Evolutionary conservation across 2,113 vertebrate species (phyloP).

Genomic region (Eclectus roratus): DNA sequence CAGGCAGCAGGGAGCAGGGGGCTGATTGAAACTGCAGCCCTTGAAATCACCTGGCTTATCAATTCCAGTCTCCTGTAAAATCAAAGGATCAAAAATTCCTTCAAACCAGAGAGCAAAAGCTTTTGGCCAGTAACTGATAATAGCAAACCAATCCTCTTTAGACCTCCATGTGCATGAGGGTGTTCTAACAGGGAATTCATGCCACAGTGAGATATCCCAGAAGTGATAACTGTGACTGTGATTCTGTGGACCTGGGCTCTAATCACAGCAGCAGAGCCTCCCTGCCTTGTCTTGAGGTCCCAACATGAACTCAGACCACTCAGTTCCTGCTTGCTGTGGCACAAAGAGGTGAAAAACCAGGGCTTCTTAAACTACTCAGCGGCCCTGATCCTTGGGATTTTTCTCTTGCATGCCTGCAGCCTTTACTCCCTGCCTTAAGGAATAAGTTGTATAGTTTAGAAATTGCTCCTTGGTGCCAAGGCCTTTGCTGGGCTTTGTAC

Average conservation of each 20-base stretch:
- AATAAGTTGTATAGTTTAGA: not conserved
- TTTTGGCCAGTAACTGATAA: conserved; percentile 28
- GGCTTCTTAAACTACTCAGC: not conserved
- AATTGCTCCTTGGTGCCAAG: not conserved
- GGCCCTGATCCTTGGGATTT: not conserved
- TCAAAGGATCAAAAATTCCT: conserved; percentile 56
- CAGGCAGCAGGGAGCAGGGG: not conserved
- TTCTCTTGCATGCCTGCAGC: not conserved
- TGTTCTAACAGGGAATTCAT: not conserved
- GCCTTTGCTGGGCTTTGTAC: not conserved
- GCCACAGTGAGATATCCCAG: not conserved
- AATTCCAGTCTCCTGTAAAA: conserved; percentile 67
- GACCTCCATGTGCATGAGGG: not conserved
- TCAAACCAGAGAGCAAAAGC: conserved; percentile 25
- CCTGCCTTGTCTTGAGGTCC: not conserved
- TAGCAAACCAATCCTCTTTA: conserved; percentile 50
- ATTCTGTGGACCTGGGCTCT: not conserved
- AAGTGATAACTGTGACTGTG: not conserved
- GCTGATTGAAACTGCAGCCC: conserved; percentile 57
- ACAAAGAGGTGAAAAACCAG: not conserved
- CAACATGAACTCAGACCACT: not conserved
- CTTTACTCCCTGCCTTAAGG: not conserved
- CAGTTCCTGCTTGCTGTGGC: not conserved
- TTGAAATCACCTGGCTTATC: conserved; percentile 58
- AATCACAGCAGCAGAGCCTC: not conserved